Conservation (phyloP, 2,797 vertebrate genomes). For the Muscicapa striata region DNA sequence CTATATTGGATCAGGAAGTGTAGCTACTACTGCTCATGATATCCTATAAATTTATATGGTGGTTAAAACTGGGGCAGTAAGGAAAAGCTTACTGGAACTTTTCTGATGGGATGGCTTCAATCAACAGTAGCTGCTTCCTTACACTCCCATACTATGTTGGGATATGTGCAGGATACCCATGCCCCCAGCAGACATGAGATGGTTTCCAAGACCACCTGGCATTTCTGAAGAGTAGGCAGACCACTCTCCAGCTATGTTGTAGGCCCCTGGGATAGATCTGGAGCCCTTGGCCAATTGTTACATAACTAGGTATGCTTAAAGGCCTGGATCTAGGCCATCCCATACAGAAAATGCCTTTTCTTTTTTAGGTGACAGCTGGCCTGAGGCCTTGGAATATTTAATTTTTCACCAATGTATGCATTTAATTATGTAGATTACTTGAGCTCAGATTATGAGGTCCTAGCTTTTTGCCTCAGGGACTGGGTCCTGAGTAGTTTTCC, state of each 20-base stretch:
- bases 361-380: neutral
- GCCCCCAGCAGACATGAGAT: neutral
- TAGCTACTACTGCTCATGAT: neutral
- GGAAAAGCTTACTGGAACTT: neutral
- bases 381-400: neutral
- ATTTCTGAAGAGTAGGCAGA: neutral
- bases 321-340: neutral
- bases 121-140: neutral
- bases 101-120: neutral
- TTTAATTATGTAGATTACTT: constrained; percentile 22
- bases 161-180: neutral
- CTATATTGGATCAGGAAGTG: neutral
- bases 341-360: neutral
- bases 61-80: neutral
- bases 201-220: neutral
- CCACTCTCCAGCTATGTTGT: neutral
- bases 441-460: constrained; percentile 37
- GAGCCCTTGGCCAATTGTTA: neutral
- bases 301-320: neutral
- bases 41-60: neutral
- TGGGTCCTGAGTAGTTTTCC: constrained; percentile 67
- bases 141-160: neutral
- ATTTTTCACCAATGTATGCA: neutral
- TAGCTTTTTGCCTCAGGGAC: constrained; percentile 65
- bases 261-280: neutral